Percentiles rank a stretch among this genome's conserved stretches.
Evolutionary conservation across 1,140 invertebrate species (phyloP).

Genomic region (Mercenaria mercenaria): DNA sequence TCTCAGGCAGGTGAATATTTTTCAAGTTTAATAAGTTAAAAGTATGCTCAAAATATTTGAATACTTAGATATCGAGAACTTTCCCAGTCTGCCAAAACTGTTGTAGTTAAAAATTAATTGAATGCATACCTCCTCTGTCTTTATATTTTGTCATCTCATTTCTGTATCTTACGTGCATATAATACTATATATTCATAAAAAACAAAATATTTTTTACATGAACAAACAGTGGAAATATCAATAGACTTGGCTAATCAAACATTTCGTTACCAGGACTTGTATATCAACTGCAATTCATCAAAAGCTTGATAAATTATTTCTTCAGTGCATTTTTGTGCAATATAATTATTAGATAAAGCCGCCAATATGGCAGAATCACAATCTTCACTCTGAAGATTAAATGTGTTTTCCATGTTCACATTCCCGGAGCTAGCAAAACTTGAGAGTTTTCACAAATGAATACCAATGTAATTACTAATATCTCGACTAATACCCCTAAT

Average conservation of each 20-base stretch:
- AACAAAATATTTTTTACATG: no score
- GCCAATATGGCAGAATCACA: background rate
- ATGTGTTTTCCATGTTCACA: slow-evolving; percentile 52
- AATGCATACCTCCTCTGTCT: background rate
- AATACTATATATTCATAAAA: no score
- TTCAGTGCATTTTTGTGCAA: background rate
- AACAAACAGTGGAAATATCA: no score
- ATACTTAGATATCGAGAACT: background rate
- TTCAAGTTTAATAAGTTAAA: no score
- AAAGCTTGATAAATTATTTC: background rate
- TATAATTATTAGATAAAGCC: slow-evolving; percentile 6
- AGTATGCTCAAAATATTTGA: no score
- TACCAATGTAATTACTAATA: slow-evolving; percentile 50
- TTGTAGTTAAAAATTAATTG: no score
- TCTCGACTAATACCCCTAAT: slow-evolving; percentile 33
- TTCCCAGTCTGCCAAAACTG: no score
- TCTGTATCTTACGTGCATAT: no score
- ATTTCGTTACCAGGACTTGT: background rate
- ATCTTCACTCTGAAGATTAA: background rate
- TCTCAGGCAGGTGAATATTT: no score
- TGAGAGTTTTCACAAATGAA: slow-evolving; percentile 41
- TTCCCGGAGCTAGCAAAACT: background rate
- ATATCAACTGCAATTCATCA: background rate
- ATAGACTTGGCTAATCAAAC: no score
- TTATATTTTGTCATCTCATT: no score